phyloP scores from a whole-genome alignment of 2,888 invertebrate genomes.

The Leucophora obtusa region DNA sequence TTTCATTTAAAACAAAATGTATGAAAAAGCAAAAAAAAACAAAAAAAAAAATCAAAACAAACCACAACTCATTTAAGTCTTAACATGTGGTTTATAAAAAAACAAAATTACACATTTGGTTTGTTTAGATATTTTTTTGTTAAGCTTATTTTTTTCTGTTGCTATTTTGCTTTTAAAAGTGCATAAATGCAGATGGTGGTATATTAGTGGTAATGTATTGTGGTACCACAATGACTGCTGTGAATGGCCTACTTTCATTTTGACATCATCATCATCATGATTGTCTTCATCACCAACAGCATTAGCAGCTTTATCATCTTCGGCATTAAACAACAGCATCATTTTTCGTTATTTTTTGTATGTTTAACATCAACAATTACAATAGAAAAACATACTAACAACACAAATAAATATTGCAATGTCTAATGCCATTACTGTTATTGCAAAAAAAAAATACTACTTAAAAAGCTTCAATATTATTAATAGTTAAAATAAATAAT shows the following conservation, averaged over 20 bases:
- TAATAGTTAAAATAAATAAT: not conserved
- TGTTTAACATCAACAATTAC: constrained; percentile 36
- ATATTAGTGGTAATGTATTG: not conserved
- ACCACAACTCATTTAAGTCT: not conserved
- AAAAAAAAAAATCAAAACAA: not conserved
- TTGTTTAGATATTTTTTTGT: not conserved
- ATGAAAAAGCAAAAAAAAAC: not conserved
- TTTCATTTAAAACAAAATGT: not conserved
- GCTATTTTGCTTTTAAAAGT: not conserved
- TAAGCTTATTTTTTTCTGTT: too few species aligned
- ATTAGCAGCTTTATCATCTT: not conserved
- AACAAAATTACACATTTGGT: not conserved
- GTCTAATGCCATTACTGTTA: constrained; percentile 20
- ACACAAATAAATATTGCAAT: constrained; percentile 32
- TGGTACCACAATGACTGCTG: constrained; percentile 40
- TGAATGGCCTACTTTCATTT: constrained; percentile 64
- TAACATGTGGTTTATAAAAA: not conserved
- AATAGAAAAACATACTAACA: constrained; percentile 5
- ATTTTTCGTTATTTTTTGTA: constrained; percentile 12
- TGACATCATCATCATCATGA: constrained; percentile 53
- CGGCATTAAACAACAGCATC: not conserved
- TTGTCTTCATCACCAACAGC: not conserved
- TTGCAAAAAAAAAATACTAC: not conserved
- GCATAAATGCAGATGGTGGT: not conserved
- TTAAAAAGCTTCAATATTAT: not conserved